Evolutionary conservation across 2,888 invertebrate species (phyloP).

Genomic region (Oxyscelio sp.): DNA sequence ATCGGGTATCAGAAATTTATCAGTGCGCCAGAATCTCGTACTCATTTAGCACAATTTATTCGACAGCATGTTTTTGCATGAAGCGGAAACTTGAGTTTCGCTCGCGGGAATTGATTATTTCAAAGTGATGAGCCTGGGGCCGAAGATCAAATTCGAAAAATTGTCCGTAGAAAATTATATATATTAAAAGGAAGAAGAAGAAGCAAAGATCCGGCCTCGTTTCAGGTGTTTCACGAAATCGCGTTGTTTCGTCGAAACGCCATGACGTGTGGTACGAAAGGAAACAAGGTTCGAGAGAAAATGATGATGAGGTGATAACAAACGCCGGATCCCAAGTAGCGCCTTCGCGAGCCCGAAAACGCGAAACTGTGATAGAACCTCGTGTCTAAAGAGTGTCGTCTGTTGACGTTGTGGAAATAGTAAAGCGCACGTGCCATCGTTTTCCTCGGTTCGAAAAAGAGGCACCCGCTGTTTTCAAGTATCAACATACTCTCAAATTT

Average conservation of each 20-base stretch:
- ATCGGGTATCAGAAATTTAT: neutral
- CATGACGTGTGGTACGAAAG: conserved; percentile 27
- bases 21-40: neutral
- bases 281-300: conserved; percentile 13
- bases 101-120: conserved; percentile 30
- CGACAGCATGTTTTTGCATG: conserved; percentile 17
- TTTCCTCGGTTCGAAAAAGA: conserved; percentile 62
- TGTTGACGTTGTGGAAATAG: conserved; percentile 70
- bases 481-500: conserved; percentile 66
- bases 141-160: conserved; percentile 49
- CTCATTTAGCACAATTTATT: conserved; percentile 49
- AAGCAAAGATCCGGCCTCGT: neutral
- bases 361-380: conserved; percentile 87
- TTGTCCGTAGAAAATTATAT: neutral
- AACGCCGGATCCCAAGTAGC: conserved; percentile 59
- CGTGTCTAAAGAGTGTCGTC: conserved; percentile 81
- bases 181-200: conserved; percentile 5
- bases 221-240: neutral
- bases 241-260: conserved; percentile 24
- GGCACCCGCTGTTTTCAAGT: conserved; percentile 61
- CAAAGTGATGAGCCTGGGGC: conserved; percentile 32
- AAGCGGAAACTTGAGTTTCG: conserved; percentile 27
- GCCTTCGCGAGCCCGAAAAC: conserved; percentile 73
- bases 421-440: conserved; percentile 64
- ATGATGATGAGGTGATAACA: conserved; percentile 23